Evolutionary conservation across 2,888 invertebrate species (phyloP), one percentile per base, ranked within the genome.

Genomic region (Rhagium mordax): DNA sequence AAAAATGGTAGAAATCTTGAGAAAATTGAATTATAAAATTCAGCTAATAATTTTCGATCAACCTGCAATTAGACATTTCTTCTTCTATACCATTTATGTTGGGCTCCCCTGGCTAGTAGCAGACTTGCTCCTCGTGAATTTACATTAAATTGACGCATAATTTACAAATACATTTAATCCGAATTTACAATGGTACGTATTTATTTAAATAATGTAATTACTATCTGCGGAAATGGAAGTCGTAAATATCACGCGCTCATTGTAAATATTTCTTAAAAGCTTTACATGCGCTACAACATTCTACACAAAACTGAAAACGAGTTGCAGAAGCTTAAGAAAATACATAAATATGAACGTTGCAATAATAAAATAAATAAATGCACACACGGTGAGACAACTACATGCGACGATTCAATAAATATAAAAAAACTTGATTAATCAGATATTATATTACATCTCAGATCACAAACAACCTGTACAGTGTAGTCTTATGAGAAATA

Each of bases 391-490:
- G 69, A 79, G 79, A 81, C 78, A 74, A 71, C 78, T 80, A 81
- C 81, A 82, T 78, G 80, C 78, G 79, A 81, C 80, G 79, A 79
- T 80, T 81, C 80, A 75, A 80, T 79, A 79, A 81, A 74, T 74
- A 69, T 65, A 76, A 75, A 81, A 80, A 79, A 81, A 72, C 70
- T 62, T 77, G 77, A 81, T 81, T 80, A 81, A 81, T 81, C 78
- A 78, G 77, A 77, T 80, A 79, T 80, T 81, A 81, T 79, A 76
- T 81, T 81, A 71, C 80, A 72, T 77, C 78, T 75, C 72, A 68
- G 76, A 79, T 74, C 77, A 74, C 75, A 76, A 74, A 74, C 78
- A 76, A 75, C 76, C 74, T 74, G 78, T 49, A 27, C 48, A 27
- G 49, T 49, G 64, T 29, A 18, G 47, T 48, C n/a, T 70, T 68